Evolutionary conservation across 2,888 invertebrate genomes (phyloP).

Genomic region (Pyrrhia umbra): DNA sequence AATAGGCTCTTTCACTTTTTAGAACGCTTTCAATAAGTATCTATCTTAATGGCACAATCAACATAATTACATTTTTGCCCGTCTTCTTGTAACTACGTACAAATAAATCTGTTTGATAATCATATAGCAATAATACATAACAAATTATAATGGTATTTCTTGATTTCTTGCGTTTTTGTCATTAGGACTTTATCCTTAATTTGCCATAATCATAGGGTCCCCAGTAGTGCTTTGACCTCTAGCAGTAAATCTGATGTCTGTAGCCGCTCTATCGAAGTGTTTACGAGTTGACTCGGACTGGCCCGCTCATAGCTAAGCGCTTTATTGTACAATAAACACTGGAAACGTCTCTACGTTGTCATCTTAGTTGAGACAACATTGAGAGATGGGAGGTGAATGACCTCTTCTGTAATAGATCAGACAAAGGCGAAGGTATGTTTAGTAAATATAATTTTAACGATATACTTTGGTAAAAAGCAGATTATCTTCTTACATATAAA

Average conservation of each 20-base stretch:
- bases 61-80: no score
- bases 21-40: no score
- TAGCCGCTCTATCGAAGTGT: slow-evolving; percentile 58
- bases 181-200: slow-evolving; percentile 9
- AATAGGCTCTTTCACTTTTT: no score
- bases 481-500: not conserved
- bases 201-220: slow-evolving; percentile 27
- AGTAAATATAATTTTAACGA: not conserved
- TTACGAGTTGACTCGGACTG: slow-evolving; percentile 60
- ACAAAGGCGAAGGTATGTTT: not conserved
- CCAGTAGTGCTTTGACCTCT: slow-evolving; percentile 46
- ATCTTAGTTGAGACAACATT: slow-evolving; percentile 26
- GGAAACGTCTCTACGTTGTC: slow-evolving; percentile 42
- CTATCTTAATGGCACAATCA: no score
- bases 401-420: not conserved
- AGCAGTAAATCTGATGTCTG: slow-evolving; percentile 54
- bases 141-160: no score
- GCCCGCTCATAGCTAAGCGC: slow-evolving; percentile 46
- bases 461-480: not conserved
- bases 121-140: no score
- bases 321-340: slow-evolving; percentile 61
- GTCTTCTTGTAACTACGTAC: no score
- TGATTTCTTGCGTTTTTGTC: not conserved
- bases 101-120: no score
- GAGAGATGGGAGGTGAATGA: slow-evolving; percentile 29